Conservation (phyloP, 2,888 invertebrate genomes). For the Cosmopolites sordidus region DNA sequence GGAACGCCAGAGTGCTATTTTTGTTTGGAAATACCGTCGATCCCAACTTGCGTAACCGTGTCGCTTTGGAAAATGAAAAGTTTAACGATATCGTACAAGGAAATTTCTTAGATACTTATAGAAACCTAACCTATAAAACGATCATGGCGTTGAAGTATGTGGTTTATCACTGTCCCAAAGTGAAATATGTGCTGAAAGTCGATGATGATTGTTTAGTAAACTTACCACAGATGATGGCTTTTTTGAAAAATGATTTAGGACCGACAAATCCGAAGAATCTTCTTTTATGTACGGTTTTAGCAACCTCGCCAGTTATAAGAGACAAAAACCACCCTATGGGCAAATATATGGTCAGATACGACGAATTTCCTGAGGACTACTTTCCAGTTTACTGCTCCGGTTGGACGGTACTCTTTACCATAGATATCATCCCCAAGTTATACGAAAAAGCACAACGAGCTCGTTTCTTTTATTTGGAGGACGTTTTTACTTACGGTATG, state of each 20-base stretch:
- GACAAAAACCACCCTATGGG: conserved; percentile 53
- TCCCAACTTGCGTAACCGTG: conserved; percentile 33
- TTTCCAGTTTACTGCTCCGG: conserved; percentile 78
- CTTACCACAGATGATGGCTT: conserved; percentile 57
- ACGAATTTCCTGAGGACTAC: conserved; percentile 58
- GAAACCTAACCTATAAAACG: conserved; percentile 81
- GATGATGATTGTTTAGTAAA: conserved; percentile 78
- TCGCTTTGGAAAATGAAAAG: conserved; percentile 53
- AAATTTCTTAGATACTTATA: conserved; percentile 70
- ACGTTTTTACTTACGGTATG: conserved; percentile 37
- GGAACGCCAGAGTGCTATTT: conserved; percentile 61
- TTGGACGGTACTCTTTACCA: conserved; percentile 57
- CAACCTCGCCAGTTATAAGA: conserved; percentile 40
- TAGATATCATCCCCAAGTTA: conserved; percentile 53
- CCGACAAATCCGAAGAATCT: conserved; percentile 58
- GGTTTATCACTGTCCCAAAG: conserved; percentile 62
- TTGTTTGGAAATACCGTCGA: conserved; percentile 58
- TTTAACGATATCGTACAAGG: conserved; percentile 73
- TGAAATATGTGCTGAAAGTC: conserved; percentile 64
- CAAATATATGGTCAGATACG: conserved; percentile 71
- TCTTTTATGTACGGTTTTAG: conserved; percentile 59
- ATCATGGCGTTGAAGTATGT: conserved; percentile 79
- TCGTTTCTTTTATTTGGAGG: conserved; percentile 70
- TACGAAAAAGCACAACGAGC: conserved; percentile 55
- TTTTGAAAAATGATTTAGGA: conserved; percentile 55